Evolutionary conservation across 2,797 vertebrate species (phyloP).

Genomic region (Netta rufina): DNA sequence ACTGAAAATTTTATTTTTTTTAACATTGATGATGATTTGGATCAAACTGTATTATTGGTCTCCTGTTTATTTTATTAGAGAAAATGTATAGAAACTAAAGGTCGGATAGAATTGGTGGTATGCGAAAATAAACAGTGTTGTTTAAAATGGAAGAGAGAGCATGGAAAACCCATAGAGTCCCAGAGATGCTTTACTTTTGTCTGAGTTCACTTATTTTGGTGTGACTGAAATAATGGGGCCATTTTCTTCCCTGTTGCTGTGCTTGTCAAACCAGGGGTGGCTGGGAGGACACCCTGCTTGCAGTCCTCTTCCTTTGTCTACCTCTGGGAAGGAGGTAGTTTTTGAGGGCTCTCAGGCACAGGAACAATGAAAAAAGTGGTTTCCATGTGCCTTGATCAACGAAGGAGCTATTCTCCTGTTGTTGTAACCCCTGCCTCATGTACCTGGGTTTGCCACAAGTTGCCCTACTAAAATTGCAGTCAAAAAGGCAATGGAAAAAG

Average conservation of each 20-base stretch:
- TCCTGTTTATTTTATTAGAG: not conserved
- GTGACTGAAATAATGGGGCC: not conserved
- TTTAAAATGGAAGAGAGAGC: not conserved
- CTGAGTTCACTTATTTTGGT: not conserved
- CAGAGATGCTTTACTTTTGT: not conserved
- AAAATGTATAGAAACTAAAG: not conserved
- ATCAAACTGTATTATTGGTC: fast-evolving
- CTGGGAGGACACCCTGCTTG: not conserved
- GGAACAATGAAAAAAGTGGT: not conserved
- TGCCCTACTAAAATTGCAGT: not conserved
- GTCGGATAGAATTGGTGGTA: not conserved
- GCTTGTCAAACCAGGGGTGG: not conserved
- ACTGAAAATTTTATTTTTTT: not conserved
- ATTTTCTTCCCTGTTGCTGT: not conserved
- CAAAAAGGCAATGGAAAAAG: not conserved
- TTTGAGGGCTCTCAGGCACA: not conserved
- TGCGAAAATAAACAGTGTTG: not conserved
- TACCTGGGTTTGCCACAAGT: not conserved
- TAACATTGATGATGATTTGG: not conserved
- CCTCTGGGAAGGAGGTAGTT: not conserved
- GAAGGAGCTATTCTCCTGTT: not conserved
- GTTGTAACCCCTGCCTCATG: fast-evolving
- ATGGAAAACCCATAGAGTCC: not conserved
- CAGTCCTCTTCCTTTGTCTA: fast-evolving
- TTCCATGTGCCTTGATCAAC: not conserved